Percentiles rank a stretch among this genome's conserved stretches.
phyloP scores from a whole-genome alignment of 2,797 vertebrate genomes.

The Sandelia bainsii region DNA sequence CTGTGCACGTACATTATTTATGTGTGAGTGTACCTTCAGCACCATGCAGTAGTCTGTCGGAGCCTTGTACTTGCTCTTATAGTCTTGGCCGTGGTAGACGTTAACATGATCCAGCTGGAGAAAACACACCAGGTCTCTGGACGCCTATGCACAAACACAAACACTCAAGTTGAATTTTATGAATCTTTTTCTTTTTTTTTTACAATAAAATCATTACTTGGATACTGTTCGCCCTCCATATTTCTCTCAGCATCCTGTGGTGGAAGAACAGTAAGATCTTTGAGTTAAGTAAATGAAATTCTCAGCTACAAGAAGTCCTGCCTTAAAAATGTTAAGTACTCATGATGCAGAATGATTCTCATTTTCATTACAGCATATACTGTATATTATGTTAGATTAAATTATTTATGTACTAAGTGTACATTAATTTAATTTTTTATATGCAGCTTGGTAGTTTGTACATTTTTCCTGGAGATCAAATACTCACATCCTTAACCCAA shows the following conservation, averaged over 20 bases:
- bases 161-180: not conserved
- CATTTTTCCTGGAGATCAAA: too few relatives aligned
- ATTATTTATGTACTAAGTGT: not conserved
- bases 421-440: too few relatives aligned
- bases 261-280: too few relatives aligned
- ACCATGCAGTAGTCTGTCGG: slow-evolving; percentile 97
- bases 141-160: slow-evolving; percentile 83
- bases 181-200: not conserved
- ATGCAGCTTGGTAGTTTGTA: too few relatives aligned
- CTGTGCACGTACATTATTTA: not conserved
- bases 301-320: too few relatives aligned
- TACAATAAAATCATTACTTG: not conserved
- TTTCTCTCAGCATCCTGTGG: too few relatives aligned
- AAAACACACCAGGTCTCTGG: slow-evolving; percentile 96
- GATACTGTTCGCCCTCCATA: too few relatives aligned
- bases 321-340: too few relatives aligned
- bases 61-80: slow-evolving; percentile 97
- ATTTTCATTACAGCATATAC: not conserved
- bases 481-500: too few relatives aligned
- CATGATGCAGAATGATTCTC: too few relatives aligned
- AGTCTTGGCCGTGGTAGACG: slow-evolving; percentile 96
- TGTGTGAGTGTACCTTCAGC: slow-evolving; percentile 87
- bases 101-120: slow-evolving; percentile 98
- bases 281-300: too few relatives aligned
- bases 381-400: not conserved